Evolutionary conservation across 2,113 vertebrate species (phyloP), one percentile per base, ranked within the genome.

Genomic region (Phaethon lepturus): DNA sequence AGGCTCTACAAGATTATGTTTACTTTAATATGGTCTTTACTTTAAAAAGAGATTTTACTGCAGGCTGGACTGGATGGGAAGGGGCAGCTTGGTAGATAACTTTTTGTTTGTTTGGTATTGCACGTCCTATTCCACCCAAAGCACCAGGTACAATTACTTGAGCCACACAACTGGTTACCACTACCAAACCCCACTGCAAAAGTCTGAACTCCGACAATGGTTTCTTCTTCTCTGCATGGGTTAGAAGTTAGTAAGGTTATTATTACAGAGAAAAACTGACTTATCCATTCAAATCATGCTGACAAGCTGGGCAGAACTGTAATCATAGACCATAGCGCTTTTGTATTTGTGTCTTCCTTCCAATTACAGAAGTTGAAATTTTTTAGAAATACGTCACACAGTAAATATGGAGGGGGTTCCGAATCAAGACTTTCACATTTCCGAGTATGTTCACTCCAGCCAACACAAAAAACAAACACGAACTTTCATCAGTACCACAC

Each of bases 201-300:
- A 94, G 75, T 26, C 40, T 92, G 62, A 84, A 85, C 29, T 77
- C 67, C 5, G 14, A 13, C 79, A 80, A 55, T 47, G 10, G 25
- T 47, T 56, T 42, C 29, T 28, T 71, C 69, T 88, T 69, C 50
- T 49, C 71, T 55, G 47, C 10, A 44, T 81, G 67, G 25, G 29
- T 78, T 68, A 91, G 74, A 97, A 95, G 91, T 73, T 52, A 95
- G 55, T 47, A 94, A 60, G 11, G 59, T 31, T 85, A 53, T 75
- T 93, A 81, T 73, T 67, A 95, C 6, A 76, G 42, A 90, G 73
- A 52, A 90, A 96, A 95, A 94, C 31, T 53, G 35, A 86, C 60
- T 28, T 80, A 83, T 17, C 22, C 22, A 24, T 11, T 53, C 55
- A 91, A 83, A 89, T 50, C 23, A 66, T 33, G 33, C 22, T 56